Percentiles rank a stretch among this genome's conserved stretches.
Evolutionary conservation across 1,140 invertebrate species (phyloP).

Genomic region (Trachelipus rathkii): DNA sequence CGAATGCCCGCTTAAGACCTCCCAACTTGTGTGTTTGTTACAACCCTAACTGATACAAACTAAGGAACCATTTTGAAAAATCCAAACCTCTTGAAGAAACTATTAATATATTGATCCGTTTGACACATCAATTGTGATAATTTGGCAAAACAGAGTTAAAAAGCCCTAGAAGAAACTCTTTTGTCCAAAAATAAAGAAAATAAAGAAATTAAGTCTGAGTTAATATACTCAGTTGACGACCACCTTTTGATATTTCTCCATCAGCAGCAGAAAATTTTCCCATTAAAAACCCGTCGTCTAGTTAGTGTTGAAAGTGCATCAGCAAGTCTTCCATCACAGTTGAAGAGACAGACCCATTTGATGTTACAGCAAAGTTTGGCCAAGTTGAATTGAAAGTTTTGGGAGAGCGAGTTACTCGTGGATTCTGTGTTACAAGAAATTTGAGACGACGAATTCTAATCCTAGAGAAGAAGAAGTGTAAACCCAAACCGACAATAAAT

Average conservation of each 20-base stretch:
- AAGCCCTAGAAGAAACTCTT: constrained; percentile 71
- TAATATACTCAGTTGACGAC: not conserved
- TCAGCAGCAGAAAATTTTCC: not conserved
- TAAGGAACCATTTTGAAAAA: constrained; percentile 37
- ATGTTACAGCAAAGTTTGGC: constrained; percentile 45
- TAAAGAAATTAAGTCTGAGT: not conserved
- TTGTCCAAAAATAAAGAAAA: constrained; percentile 50
- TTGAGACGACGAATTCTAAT: constrained; percentile 46
- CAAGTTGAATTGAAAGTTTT: constrained; percentile 38
- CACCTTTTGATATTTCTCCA: not conserved
- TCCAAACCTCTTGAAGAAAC: constrained; percentile 24
- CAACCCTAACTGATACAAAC: constrained; percentile 39
- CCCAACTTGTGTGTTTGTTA: constrained; percentile 33
- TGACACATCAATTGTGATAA: constrained; percentile 71
- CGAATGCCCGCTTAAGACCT: constrained; percentile 12
- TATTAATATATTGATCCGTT: constrained; percentile 66
- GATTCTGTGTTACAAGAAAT: constrained; percentile 35
- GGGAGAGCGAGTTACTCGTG: constrained; percentile 38
- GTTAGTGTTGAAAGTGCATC: not conserved
- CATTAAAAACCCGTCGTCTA: not conserved
- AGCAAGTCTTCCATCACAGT: constrained; percentile 27
- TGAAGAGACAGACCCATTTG: constrained; percentile 49
- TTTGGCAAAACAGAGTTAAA: constrained; percentile 67
- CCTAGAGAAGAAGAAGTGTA: constrained; percentile 36
- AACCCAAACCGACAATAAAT: constrained; percentile 30